Evolutionary conservation across 2,888 invertebrate genomes (phyloP).

Genomic region (Drosophila neutralis): DNA sequence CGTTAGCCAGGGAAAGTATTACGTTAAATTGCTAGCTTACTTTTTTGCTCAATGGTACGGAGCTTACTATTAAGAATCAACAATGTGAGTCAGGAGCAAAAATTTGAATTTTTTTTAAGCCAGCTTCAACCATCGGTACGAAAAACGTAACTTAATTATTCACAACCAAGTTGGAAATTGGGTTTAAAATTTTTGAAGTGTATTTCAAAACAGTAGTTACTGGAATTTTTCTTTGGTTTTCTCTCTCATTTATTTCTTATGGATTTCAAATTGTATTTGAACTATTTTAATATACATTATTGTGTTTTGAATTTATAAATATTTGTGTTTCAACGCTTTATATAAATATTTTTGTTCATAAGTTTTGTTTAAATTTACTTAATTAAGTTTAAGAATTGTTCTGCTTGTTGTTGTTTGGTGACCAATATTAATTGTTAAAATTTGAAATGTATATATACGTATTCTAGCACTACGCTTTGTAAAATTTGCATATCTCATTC

Average conservation of each 20-base stretch:
- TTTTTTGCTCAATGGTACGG: slow-evolving; percentile 20
- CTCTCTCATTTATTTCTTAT: slow-evolving; percentile 67
- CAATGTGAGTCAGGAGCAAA: not conserved
- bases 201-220: not conserved
- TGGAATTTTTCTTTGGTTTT: slow-evolving; percentile 14
- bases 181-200: not conserved
- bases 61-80: not conserved
- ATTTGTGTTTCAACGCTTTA: slow-evolving; percentile 71
- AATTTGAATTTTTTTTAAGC: not conserved
- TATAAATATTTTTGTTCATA: slow-evolving; percentile 58
- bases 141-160: not conserved
- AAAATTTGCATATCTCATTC: slow-evolving; percentile 61
- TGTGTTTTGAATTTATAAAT: slow-evolving; percentile 67
- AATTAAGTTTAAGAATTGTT: slow-evolving; percentile 49
- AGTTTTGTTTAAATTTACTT: slow-evolving; percentile 65
- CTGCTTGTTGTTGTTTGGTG: slow-evolving; percentile 44
- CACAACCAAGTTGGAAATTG: not conserved
- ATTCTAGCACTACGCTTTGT: slow-evolving; percentile 54
- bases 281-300: slow-evolving; percentile 76
- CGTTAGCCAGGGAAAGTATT: not conserved
- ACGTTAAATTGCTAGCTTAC: not conserved
- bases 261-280: slow-evolving; percentile 82
- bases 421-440: slow-evolving; percentile 65
- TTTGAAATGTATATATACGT: slow-evolving; percentile 38
- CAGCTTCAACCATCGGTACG: not conserved